phyloP scores from a whole-genome alignment of 2,113 vertebrate species.

The Promerops cafer region DNA sequence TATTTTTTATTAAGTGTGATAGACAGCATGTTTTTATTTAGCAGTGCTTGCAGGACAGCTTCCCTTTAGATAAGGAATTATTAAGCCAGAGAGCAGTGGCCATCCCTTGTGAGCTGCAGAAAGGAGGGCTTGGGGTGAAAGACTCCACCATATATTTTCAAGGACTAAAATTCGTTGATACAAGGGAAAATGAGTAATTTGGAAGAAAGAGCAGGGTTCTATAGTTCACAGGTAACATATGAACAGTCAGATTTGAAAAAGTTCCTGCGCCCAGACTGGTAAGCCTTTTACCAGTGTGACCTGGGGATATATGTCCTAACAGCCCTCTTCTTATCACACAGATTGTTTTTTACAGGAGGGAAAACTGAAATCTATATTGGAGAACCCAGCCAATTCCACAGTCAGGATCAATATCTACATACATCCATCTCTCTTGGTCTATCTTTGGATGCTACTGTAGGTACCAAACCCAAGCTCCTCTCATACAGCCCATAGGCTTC shows the following conservation, averaged over 20 bases:
- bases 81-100: neutral
- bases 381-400: neutral
- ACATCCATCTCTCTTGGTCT: neutral
- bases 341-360: neutral
- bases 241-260: neutral
- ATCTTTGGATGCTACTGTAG: neutral
- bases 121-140: neutral
- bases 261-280: neutral
- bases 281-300: neutral
- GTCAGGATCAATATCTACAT: neutral
- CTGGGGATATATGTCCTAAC: no score
- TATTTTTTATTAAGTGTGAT: slow-evolving; percentile 12
- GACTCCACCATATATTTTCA: neutral
- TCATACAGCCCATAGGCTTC: neutral
- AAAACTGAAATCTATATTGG: neutral
- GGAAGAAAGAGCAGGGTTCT: neutral
- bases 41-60: neutral
- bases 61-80: neutral
- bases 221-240: neutral
- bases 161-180: neutral
- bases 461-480: neutral
- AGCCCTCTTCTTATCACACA: neutral
- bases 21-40: neutral
- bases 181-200: neutral
- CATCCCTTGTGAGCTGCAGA: neutral